Percentiles rank a stretch among this genome's conserved stretches.
Evolutionary conservation across 2,888 invertebrate species (phyloP).

Genomic region (Rhopalosiphum nymphaeae): DNA sequence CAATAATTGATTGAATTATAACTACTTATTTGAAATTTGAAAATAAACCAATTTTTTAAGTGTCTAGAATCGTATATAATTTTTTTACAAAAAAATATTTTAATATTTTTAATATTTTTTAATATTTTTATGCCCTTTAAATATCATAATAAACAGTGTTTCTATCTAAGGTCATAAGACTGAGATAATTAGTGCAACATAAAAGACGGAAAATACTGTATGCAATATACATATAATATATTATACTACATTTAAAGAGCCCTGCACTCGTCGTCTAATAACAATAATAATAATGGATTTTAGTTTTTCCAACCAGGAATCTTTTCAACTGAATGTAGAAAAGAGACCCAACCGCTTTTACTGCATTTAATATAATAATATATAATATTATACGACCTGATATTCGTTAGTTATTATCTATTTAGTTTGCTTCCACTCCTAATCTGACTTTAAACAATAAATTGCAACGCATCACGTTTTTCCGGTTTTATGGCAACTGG

Average conservation of each 20-base stretch:
- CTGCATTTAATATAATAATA: not conserved
- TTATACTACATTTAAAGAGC: too few relatives aligned
- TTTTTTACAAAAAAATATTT: not conserved
- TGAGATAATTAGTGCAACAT: not conserved
- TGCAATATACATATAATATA: not conserved
- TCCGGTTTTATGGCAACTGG: slow-evolving; percentile 35
- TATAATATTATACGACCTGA: not conserved
- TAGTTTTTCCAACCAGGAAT: not conserved
- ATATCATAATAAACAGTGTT: not conserved
- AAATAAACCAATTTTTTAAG: not conserved
- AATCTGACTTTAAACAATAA: not conserved
- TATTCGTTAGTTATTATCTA: not conserved
- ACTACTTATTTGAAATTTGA: not conserved
- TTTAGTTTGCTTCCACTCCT: not conserved
- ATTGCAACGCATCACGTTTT: slow-evolving; percentile 41
- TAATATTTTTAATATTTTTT: too few relatives aligned
- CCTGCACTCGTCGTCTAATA: not conserved
- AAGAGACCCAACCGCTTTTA: not conserved
- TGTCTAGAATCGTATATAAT: not conserved
- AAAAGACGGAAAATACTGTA: not conserved
- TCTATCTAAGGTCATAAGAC: not conserved
- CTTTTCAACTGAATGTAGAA: not conserved
- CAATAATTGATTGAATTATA: not conserved
- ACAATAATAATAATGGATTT: not conserved
- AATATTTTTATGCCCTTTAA: too few relatives aligned